These are phyloP conservation scores for Novumbra hubbsi DNA, from an alignment of 2,797 vertebrate species.

Conservation along the genomic window DNA sequence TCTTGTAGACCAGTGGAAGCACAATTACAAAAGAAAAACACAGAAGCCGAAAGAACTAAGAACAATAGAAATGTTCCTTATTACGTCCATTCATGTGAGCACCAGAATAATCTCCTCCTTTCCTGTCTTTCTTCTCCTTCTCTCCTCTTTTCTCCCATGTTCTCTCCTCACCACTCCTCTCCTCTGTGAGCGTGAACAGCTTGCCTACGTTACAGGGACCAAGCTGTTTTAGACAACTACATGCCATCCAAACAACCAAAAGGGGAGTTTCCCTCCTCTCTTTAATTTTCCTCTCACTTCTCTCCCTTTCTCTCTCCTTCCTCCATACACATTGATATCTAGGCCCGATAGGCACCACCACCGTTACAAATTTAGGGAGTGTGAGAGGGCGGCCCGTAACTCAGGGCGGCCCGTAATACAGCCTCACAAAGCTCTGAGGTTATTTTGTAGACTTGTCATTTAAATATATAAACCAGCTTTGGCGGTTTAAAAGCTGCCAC, in stretches of 20 bases:
- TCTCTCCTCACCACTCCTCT: not conserved
- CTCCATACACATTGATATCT: slow-evolving; percentile 10
- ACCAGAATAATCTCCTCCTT: not conserved
- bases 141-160: not conserved
- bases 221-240: too few species aligned
- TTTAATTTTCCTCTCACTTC: not conserved
- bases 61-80: not conserved
- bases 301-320: not conserved
- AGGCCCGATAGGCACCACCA: slow-evolving; percentile 32
- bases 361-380: slow-evolving; percentile 54
- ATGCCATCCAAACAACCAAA: too few species aligned
- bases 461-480: slow-evolving; percentile 63
- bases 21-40: not conserved
- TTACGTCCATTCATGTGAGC: not conserved
- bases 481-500: slow-evolving; percentile 19
- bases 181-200: not conserved
- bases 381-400: slow-evolving; percentile 60
- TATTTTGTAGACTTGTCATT: slow-evolving; percentile 72
- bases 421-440: slow-evolving; percentile 58
- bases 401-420: slow-evolving; percentile 61
- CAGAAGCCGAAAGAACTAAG: not conserved
- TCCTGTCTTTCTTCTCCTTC: not conserved
- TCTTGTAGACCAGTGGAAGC: not conserved
- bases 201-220: not conserved
- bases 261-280: not conserved